Evolutionary conservation across 2,888 invertebrate species (phyloP).

Genomic region (Emmelina monodactyla): DNA sequence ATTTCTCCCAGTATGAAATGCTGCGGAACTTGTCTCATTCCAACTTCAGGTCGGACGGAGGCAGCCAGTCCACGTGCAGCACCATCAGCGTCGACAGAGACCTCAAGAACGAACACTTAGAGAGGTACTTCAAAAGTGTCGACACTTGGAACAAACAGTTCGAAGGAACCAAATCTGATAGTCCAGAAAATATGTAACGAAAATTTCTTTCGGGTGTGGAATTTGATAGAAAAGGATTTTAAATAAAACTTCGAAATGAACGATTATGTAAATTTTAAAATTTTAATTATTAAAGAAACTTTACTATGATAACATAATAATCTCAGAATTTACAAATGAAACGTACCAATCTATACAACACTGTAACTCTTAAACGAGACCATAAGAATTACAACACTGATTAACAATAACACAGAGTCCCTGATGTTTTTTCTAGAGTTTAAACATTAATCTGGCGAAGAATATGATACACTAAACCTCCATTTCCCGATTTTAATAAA

Average conservation of each 20-base stretch:
- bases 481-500: too few relatives aligned
- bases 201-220: background rate
- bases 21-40: conserved; percentile 43
- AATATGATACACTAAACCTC: background rate
- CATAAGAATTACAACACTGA: conserved; percentile 63
- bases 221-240: background rate
- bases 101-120: conserved; percentile 42
- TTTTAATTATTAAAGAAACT: conserved; percentile 63
- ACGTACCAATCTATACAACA: conserved; percentile 63
- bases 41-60: conserved; percentile 44
- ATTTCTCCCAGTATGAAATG: conserved; percentile 52
- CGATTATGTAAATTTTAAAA: conserved; percentile 64
- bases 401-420: conserved; percentile 60
- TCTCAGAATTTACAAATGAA: conserved; percentile 60
- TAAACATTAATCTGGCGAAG: background rate
- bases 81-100: conserved; percentile 22
- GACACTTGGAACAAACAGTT: conserved; percentile 50
- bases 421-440: conserved; percentile 21
- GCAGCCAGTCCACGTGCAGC: conserved; percentile 36
- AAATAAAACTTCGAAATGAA: conserved; percentile 50
- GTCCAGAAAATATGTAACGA: background rate
- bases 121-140: conserved; percentile 45
- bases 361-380: conserved; percentile 63
- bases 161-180: conserved; percentile 17
- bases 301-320: conserved; percentile 63